Base-by-base conservation (phyloP, 2,888 invertebrate genomes). In the Phengaris arion region DNA sequence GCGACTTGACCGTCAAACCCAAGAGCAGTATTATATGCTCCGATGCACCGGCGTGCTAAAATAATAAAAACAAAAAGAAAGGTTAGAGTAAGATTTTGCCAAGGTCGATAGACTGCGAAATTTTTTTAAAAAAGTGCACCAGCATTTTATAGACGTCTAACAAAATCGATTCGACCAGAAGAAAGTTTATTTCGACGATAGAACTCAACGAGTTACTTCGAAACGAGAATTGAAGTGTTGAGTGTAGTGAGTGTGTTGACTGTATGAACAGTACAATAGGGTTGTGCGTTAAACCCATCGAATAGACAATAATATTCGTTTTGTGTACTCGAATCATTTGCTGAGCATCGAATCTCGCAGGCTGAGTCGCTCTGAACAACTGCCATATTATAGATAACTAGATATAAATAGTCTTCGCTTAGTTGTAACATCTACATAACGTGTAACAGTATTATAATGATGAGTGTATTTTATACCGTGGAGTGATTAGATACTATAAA, bases 11-110 rank as follows among this genome's bases (percentile, higher is more conserved):
- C 73, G 93, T 89, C 5, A 96, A 95, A 83, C 98, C 98, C 0
- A 89, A 93, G 15, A 96, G 95, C 83, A 91, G 94, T 13, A 96
- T 96, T 80, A 94, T 94, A 55, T 97, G 97, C 86, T 94, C 94
- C 15, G 89, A 92, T 79, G 85, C 91, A 51, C 92, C 91, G 48
- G 87, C 93, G 46, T 93, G 93, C 83, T 93, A 90, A 84, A 79
- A 78, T 74, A 79, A 78, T 74, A 64, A 77, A 75, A 12, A 51
- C 68, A 15, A 74, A 45, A 13, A 15, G 2, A 2, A 13, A 64
- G 35, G 64, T 10, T 48, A 48, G 48, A 48, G 12, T 35, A 35
- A 64, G 64, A 64, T 35, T 13, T 35, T 22, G 64, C 35, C 64
- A 35, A 64, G 15, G 35, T 64, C 64, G 2, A 12, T 1, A 13